A percentile compares a stretch with the other conserved stretches of the same genome.
These are phyloP conservation scores for Mimumesa dahlbomi DNA, from an alignment of 2,888 invertebrate species.

Conservation along the genomic window DNA sequence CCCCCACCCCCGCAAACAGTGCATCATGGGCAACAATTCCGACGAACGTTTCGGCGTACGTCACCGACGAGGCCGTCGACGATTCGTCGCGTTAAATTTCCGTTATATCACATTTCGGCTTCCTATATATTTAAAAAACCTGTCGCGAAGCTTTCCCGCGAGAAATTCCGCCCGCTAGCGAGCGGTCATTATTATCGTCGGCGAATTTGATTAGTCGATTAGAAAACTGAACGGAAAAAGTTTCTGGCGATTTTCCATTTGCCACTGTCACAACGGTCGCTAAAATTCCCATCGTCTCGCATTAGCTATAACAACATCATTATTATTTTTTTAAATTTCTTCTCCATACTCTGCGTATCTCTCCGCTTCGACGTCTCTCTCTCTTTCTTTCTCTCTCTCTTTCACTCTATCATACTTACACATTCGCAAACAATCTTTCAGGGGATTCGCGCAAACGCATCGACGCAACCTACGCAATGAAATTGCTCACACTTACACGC, in stretches of 20 bases:
- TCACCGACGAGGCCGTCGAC: not conserved
- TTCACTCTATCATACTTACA: not conserved
- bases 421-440: too few relatives aligned
- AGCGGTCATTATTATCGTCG: constrained; percentile 18
- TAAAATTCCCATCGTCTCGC: not conserved
- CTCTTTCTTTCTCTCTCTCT: not conserved
- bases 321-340: constrained; percentile 10
- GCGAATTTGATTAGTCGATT: constrained; percentile 35
- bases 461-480: too few relatives aligned
- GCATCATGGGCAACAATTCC: not conserved
- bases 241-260: too few relatives aligned
- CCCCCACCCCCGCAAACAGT: too few relatives aligned
- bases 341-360: constrained; percentile 46
- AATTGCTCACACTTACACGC: constrained; percentile 18
- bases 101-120: constrained; percentile 34
- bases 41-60: not conserved
- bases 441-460: too few relatives aligned
- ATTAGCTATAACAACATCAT: too few relatives aligned
- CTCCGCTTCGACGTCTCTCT: constrained; percentile 29
- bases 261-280: constrained; percentile 14
- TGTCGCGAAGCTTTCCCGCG: constrained; percentile 7
- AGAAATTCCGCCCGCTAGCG: not conserved
- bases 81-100: constrained; percentile 29
- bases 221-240: too few relatives aligned
- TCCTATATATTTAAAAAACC: too few relatives aligned